Evolutionary conservation across 2,797 vertebrate species (phyloP).

Genomic region (Esox masquinongy): DNA sequence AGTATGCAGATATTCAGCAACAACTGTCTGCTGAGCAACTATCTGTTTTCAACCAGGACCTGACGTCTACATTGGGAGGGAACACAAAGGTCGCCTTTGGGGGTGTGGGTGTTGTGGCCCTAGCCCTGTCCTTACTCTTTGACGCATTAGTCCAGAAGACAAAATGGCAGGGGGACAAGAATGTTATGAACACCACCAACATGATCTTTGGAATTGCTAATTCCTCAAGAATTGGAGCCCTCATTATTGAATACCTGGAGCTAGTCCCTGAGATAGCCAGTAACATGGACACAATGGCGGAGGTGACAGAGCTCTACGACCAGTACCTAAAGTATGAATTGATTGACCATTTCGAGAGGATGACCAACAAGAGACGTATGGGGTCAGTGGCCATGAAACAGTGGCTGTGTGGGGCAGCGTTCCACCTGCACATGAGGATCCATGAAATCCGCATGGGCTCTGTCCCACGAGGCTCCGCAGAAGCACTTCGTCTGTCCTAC

Average conservation of each 20-base stretch:
- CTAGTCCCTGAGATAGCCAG: not conserved
- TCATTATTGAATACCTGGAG: slow-evolving; percentile 12
- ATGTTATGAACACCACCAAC: not conserved
- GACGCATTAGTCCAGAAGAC: slow-evolving; percentile 10
- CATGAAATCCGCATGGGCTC: slow-evolving; percentile 11
- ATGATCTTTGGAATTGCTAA: not conserved
- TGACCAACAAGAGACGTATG: slow-evolving; percentile 1
- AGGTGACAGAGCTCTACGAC: slow-evolving; percentile 18
- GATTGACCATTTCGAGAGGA: slow-evolving; percentile 8
- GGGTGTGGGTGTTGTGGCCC: slow-evolving; percentile 20
- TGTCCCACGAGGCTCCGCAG: not conserved
- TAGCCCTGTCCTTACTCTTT: slow-evolving; percentile 12
- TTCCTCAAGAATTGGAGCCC: slow-evolving; percentile 10
- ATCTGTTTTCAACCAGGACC: slow-evolving; percentile 1
- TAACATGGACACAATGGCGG: slow-evolving; percentile 4
- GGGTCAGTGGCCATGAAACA: slow-evolving; percentile 1
- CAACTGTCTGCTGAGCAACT: slow-evolving; percentile 4
- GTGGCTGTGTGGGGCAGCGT: not conserved
- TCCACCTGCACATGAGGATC: slow-evolving; percentile 18
- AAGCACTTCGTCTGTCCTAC: slow-evolving; percentile 13
- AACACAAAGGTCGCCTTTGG: slow-evolving; percentile 5
- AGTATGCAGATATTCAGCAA: slow-evolving; percentile 1
- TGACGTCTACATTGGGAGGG: slow-evolving; percentile 7
- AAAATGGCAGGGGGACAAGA: not conserved
- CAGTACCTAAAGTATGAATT: slow-evolving; percentile 3